Conservation (phyloP, 2,113 vertebrate species). For the Opisthocomus hoazin region DNA sequence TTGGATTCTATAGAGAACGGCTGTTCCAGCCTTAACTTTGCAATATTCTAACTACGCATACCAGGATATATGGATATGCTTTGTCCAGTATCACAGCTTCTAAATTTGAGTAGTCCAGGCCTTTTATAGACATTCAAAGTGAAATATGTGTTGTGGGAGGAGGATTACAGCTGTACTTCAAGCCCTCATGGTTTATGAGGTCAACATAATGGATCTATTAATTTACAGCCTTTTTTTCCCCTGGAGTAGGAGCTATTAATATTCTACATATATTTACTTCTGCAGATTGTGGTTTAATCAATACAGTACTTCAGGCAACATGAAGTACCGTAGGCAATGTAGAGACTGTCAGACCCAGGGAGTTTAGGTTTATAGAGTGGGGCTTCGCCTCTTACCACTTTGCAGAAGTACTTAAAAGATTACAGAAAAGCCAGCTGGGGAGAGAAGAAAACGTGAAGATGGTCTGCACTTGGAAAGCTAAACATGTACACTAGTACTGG, state of each 20-base stretch:
- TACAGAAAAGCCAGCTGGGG: conserved; percentile 20
- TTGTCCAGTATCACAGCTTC: neutral
- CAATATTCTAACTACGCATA: neutral
- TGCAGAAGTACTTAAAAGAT: conserved; percentile 26
- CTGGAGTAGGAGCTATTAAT: conserved; percentile 38
- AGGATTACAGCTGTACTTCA: conserved; percentile 52
- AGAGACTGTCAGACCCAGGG: conserved; percentile 19
- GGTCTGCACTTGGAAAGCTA: neutral
- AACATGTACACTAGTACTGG: neutral
- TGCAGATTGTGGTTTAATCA: conserved; percentile 65
- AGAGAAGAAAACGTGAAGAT: neutral
- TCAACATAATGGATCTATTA: conserved; percentile 53
- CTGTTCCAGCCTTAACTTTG: neutral
- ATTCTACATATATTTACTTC: conserved; percentile 68
- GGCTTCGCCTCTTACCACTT: conserved; percentile 30
- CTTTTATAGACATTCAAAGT: conserved; percentile 44
- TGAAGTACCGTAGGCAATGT: conserved; percentile 25
- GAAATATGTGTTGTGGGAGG: conserved; percentile 33
- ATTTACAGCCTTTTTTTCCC: conserved; percentile 51
- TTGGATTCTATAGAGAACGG: neutral
- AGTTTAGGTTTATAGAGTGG: neutral
- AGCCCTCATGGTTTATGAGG: conserved; percentile 30
- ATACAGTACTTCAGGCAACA: conserved; percentile 54
- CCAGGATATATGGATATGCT: neutral
- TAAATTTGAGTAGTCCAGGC: neutral